Evolutionary conservation across 2,888 invertebrate species (phyloP).

Genomic region (Eupeodes luniger): DNA sequence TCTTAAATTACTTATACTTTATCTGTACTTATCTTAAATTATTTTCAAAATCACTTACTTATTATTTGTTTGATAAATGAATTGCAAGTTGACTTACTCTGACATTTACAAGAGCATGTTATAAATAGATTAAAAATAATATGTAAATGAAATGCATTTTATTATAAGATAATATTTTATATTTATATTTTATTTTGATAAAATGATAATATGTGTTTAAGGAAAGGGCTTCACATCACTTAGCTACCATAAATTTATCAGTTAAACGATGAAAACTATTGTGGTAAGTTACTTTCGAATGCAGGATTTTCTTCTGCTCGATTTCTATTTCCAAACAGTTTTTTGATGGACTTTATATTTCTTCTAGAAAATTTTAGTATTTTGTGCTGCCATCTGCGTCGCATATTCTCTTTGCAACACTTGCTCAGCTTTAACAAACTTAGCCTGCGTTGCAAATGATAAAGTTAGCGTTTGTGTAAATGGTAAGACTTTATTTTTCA

Average conservation of each 20-base stretch:
- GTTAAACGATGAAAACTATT: background rate
- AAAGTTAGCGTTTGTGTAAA: slow-evolving; percentile 46
- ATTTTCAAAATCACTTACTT: too few species aligned
- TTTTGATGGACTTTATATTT: background rate
- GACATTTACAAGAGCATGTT: background rate
- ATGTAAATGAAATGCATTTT: background rate
- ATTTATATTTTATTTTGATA: background rate
- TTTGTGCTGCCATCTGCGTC: slow-evolving; percentile 21
- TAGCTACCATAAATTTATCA: background rate
- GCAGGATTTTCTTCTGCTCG: background rate
- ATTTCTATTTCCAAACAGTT: background rate
- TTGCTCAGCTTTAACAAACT: slow-evolving; percentile 41
- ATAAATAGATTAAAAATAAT: background rate
- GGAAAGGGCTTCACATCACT: too few species aligned
- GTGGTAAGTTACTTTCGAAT: background rate
- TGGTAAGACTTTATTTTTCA: slow-evolving; percentile 24
- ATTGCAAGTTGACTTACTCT: background rate
- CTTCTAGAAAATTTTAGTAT: slow-evolving; percentile 12
- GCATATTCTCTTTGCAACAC: slow-evolving; percentile 48
- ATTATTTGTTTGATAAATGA: too few species aligned
- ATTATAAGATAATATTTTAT: background rate
- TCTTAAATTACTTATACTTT: too few species aligned
- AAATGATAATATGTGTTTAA: background rate
- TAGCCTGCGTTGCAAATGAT: slow-evolving; percentile 48
- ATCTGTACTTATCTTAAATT: too few species aligned